These are phyloP conservation scores for Marmota monax DNA, from an alignment of 2,113 vertebrate genomes.

Conservation along the genomic window DNA sequence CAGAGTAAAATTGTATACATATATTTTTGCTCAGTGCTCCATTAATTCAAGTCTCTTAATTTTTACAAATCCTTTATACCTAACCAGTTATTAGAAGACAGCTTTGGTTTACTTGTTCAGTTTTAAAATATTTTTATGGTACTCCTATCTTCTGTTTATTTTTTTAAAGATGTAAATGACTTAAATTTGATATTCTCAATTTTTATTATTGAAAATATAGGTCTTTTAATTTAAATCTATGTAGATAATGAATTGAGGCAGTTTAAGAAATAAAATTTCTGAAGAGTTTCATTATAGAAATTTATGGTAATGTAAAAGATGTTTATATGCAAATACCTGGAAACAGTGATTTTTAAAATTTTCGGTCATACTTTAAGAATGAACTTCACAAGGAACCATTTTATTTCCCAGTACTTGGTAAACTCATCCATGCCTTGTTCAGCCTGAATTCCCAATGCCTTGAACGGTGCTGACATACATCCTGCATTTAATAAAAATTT, in stretches of 20 bases:
- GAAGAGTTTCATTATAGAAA: conserved; percentile 17
- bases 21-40: not conserved
- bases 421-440: not conserved
- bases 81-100: not conserved
- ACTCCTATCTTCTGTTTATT: not conserved
- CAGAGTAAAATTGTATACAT: not conserved
- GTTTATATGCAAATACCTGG: not conserved
- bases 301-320: not conserved
- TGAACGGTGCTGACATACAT: not conserved
- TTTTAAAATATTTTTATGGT: not conserved
- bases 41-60: not conserved
- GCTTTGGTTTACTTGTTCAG: not conserved
- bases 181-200: not conserved
- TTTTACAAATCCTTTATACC: not conserved
- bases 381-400: not conserved
- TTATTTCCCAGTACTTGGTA: not conserved
- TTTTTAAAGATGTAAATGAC: conserved; percentile 9
- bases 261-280: conserved; percentile 13
- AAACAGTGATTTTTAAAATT: not conserved
- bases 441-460: not conserved
- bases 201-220: conserved; percentile 52
- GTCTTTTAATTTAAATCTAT: conserved; percentile 46
- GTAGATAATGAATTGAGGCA: not conserved
- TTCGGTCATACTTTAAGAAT: not conserved
- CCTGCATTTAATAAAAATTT: not conserved